Conservation (phyloP, 2,113 vertebrate species). For the Pavo muticus region DNA sequence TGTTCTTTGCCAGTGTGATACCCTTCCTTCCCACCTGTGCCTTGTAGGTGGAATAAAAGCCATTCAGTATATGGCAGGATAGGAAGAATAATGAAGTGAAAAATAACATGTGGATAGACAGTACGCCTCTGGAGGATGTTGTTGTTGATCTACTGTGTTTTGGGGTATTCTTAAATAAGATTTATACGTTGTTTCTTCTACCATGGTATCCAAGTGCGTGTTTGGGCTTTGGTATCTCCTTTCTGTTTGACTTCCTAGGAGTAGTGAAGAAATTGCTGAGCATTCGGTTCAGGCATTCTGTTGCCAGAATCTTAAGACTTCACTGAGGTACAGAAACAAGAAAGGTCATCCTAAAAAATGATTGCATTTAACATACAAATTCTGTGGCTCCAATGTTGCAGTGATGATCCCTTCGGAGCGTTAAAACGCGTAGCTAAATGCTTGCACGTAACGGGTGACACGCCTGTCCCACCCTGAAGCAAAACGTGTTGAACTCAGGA, state of each 20-base stretch:
- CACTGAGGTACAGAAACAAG: not conserved
- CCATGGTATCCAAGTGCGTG: not conserved
- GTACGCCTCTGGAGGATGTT: not conserved
- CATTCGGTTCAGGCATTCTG: not conserved
- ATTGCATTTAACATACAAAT: too few relatives aligned
- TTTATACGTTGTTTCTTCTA: not conserved
- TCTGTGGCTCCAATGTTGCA: not conserved
- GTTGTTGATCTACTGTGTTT: not conserved
- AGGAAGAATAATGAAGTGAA: not conserved
- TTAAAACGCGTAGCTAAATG: not conserved
- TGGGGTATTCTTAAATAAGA: not conserved
- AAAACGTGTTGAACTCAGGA: not conserved
- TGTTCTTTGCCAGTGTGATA: not conserved
- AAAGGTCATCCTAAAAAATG: not conserved
- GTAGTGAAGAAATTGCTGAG: not conserved
- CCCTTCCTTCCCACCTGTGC: accelerated
- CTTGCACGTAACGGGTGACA: not conserved
- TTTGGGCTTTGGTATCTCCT: not conserved
- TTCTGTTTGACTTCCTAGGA: not conserved
- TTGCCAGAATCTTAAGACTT: not conserved
- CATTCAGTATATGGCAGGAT: not conserved
- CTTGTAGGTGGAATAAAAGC: not conserved
- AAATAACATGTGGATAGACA: not conserved
- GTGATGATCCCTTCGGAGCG: not conserved
- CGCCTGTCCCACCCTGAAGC: not conserved